These are phyloP conservation scores for Zaprionus ornatus DNA, from an alignment of 1,140 invertebrate genomes.

Conservation along the genomic window DNA sequence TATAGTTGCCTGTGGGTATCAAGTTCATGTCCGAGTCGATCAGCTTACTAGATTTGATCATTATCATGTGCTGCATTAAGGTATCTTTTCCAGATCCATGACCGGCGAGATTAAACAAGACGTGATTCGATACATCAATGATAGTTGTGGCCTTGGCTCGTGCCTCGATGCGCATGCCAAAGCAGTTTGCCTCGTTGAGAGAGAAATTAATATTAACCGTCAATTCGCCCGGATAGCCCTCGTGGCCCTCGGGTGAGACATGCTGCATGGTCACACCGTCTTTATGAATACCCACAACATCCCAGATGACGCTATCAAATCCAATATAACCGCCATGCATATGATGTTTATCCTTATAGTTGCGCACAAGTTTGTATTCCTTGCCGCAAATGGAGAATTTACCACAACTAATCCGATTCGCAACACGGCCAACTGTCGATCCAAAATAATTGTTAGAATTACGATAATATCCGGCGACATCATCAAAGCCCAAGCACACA, in stretches of 20 bases:
- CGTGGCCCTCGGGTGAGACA: constrained; percentile 91
- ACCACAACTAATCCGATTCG: constrained; percentile 91
- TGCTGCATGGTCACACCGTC: constrained; percentile 86
- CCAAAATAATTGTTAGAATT: constrained; percentile 91
- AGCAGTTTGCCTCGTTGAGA: constrained; percentile 88
- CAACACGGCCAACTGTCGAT: constrained; percentile 92
- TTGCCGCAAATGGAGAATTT: constrained; percentile 88
- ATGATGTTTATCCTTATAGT: constrained; percentile 88
- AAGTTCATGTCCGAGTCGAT: constrained; percentile 89
- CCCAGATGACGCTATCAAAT: constrained; percentile 92
- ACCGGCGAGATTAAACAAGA: constrained; percentile 96
- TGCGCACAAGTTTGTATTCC: constrained; percentile 88
- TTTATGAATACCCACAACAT: constrained; percentile 72
- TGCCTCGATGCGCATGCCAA: constrained; percentile 90
- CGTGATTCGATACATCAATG: constrained; percentile 95
- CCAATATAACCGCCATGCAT: constrained; percentile 94
- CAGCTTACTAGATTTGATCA: constrained; percentile 90
- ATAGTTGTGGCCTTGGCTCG: constrained; percentile 91
- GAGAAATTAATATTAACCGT: constrained; percentile 89
- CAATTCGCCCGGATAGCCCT: constrained; percentile 93
- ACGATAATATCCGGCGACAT: constrained; percentile 86
- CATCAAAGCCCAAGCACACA: constrained; percentile 91
- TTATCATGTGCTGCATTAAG: constrained; percentile 89
- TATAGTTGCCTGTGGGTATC: constrained; percentile 92
- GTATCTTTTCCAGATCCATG: constrained; percentile 85